Percentiles rank a stretch among this genome's conserved stretches.
These are phyloP conservation scores for Mungos mungo DNA, from an alignment of 2,113 vertebrate genomes.

Conservation along the genomic window DNA sequence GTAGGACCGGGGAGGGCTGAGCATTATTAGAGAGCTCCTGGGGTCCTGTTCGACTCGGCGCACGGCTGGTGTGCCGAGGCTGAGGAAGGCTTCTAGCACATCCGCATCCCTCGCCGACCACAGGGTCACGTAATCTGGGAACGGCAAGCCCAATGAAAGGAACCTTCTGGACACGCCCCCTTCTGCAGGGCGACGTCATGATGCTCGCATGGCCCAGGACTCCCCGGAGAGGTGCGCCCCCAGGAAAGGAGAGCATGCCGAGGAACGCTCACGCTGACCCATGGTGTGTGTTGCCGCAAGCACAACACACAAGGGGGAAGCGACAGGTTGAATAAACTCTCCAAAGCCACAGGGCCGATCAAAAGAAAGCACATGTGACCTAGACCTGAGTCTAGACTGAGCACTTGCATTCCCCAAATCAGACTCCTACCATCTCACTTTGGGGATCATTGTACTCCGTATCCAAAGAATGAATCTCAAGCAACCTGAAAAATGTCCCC, in stretches of 20 bases:
- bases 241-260: background rate
- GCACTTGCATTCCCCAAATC: background rate
- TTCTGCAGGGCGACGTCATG: too few species aligned
- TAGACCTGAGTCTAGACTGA: background rate
- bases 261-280: fast-evolving
- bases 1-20: fast-evolving
- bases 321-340: background rate
- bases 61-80: too few species aligned
- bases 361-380: background rate
- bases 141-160: background rate
- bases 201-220: background rate
- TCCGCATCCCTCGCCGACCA: fast-evolving
- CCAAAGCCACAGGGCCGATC: background rate
- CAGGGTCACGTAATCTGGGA: background rate
- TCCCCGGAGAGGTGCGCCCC: background rate
- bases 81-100: fast-evolving
- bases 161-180: background rate
- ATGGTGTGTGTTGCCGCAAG: fast-evolving
- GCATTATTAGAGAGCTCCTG: background rate
- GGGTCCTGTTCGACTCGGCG: background rate
- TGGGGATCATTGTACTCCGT: background rate
- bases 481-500: background rate
- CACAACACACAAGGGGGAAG: background rate
- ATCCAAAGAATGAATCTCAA: background rate
- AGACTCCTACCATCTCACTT: background rate